phyloP scores from a whole-genome alignment of 2,797 vertebrate species.

The Graptemys geographica region DNA sequence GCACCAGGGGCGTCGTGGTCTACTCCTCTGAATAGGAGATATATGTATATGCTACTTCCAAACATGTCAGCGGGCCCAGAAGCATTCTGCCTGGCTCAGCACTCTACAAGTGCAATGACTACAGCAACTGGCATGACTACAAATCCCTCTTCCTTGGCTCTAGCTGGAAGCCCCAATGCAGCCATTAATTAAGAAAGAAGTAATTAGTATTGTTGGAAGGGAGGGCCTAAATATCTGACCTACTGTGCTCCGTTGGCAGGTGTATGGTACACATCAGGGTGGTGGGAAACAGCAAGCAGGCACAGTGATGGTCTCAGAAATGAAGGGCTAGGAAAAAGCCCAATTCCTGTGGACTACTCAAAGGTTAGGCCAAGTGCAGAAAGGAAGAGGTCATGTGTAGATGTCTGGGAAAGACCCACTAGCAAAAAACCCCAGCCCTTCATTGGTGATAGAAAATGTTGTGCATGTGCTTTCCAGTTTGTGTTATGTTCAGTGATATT shows the following conservation, averaged over 20 bases:
- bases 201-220: neutral
- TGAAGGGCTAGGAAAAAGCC: neutral
- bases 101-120: neutral
- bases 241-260: neutral
- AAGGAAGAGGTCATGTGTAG: neutral
- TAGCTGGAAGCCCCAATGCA: neutral
- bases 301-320: neutral
- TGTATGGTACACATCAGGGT: neutral
- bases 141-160: neutral
- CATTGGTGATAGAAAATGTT: neutral
- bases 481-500: neutral
- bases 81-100: neutral
- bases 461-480: neutral
- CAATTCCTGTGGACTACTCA: neutral
- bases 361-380: rapidly evolving
- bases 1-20: rapidly evolving
- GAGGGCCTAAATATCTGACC: neutral
- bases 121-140: neutral
- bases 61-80: neutral
- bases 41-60: neutral
- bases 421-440: neutral
- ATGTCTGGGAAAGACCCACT: neutral
- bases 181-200: neutral
- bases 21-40: neutral
- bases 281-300: neutral